These are phyloP conservation scores for Myotis daubentonii DNA, from an alignment of 2,797 vertebrate genomes.

Conservation along the genomic window DNA sequence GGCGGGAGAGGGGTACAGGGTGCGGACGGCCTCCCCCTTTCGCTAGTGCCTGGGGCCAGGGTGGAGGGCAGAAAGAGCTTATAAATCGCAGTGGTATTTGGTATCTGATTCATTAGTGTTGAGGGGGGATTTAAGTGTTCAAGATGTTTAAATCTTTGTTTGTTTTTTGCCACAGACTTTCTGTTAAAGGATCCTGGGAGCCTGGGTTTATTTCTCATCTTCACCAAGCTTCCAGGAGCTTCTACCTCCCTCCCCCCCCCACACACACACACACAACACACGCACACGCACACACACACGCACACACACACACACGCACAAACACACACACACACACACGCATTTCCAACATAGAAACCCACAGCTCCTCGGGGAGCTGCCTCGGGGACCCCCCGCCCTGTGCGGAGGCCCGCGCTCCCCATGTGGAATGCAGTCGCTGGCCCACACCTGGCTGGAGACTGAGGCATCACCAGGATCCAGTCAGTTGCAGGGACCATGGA, in stretches of 20 bases:
- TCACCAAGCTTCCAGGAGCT: neutral
- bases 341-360: neutral
- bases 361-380: neutral
- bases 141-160: neutral
- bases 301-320: too few relatives aligned
- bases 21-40: neutral
- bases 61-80: neutral
- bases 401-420: neutral
- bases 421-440: neutral
- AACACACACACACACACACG: too few relatives aligned
- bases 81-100: neutral
- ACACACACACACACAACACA: too few relatives aligned
- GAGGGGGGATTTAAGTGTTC: neutral
- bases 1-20: neutral
- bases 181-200: neutral
- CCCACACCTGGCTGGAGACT: neutral
- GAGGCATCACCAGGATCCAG: neutral
- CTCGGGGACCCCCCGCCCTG: neutral
- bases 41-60: neutral
- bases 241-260: neutral
- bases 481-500: neutral
- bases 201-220: constrained; percentile 22
- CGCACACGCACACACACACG: too few relatives aligned
- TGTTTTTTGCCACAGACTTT: neutral
- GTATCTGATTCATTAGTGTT: neutral